Evolutionary conservation across 1,140 invertebrate species (phyloP), one percentile per base, ranked within the genome.

Genomic region (Protaetia brevitarsis): DNA sequence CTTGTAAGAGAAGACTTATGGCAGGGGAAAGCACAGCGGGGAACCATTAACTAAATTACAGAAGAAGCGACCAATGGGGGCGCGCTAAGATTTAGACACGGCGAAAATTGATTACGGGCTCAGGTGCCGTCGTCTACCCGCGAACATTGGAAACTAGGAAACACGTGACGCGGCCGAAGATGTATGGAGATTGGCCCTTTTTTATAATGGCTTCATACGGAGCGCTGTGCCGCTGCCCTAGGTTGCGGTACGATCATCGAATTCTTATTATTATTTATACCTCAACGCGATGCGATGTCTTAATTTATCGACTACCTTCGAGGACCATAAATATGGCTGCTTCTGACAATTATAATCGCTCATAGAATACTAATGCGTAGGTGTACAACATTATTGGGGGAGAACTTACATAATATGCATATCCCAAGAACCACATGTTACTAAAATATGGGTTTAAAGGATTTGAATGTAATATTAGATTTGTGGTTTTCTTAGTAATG

Each of bases 1-100:
- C 76, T 78, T 76, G 76, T 78, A 77, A 31, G 59, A 69, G 67
- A 70, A 73, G 76, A 78, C 69, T 78, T 78, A 78, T 76, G 71
- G 72, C 66, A 70, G 71, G 63, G 70, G 69, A 71, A 70, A 68
- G 73, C 72, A 73, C 76, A 71, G 72, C 76, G 66, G 75, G 74
- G 74, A 71, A 71, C 75, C 76, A 78, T 78, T 78, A 78, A 78
- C 69, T 76, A 78, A 78, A 78, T 78, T 78, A 78, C 73, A 28
- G 64, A 71, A 71, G 74, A 74, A 72, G 73, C 71, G 68, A 70
- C 74, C 74, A 76, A 76, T 75, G 72, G 74, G 74, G 73, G 71
- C 68, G 70, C 69, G 69, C 65, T 65, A 71, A 70, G 74, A 75
- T 76, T 76, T 73, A 73, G 70, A 67, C 65, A 68, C 59, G 69